These are phyloP conservation scores for Neuroterus valhalla DNA, from an alignment of 1,140 invertebrate genomes.

Conservation along the genomic window DNA sequence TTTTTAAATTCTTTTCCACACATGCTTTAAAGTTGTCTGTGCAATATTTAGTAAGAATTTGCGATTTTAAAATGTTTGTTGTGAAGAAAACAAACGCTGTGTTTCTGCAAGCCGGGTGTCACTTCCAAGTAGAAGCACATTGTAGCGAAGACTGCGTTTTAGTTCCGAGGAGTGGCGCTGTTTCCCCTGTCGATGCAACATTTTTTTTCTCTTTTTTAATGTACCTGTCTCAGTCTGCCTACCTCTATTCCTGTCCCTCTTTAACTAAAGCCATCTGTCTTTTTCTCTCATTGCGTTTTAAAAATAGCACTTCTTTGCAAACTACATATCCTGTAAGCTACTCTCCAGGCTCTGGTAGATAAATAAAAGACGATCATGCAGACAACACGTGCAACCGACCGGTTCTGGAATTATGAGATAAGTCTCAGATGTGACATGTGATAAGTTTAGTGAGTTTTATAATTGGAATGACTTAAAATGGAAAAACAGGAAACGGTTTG, in stretches of 20 bases:
- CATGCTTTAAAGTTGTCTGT: too few species aligned
- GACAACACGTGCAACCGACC: constrained; percentile 57
- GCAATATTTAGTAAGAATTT: too few species aligned
- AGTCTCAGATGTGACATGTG: background rate
- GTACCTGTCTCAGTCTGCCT: background rate
- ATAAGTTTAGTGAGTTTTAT: background rate
- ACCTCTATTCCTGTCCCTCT: background rate
- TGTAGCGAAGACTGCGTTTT: constrained; percentile 27
- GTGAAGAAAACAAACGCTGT: too few species aligned
- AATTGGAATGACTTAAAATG: too few species aligned
- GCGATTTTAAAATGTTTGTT: too few species aligned
- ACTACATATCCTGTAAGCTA: too few species aligned
- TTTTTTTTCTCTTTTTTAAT: background rate
- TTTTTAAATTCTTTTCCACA: background rate
- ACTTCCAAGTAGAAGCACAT: constrained; percentile 16
- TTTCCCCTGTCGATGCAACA: background rate
- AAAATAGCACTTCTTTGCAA: too few species aligned
- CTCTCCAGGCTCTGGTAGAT: too few species aligned
- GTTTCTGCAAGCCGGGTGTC: background rate
- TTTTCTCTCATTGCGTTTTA: background rate
- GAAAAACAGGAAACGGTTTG: too few species aligned
- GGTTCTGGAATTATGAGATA: constrained; percentile 13
- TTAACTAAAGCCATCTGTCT: background rate
- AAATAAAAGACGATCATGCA: constrained; percentile 53
- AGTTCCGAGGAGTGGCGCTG: constrained; percentile 24